Conservation (phyloP, 2,888 invertebrate species). For the Acleris holmiana region DNA sequence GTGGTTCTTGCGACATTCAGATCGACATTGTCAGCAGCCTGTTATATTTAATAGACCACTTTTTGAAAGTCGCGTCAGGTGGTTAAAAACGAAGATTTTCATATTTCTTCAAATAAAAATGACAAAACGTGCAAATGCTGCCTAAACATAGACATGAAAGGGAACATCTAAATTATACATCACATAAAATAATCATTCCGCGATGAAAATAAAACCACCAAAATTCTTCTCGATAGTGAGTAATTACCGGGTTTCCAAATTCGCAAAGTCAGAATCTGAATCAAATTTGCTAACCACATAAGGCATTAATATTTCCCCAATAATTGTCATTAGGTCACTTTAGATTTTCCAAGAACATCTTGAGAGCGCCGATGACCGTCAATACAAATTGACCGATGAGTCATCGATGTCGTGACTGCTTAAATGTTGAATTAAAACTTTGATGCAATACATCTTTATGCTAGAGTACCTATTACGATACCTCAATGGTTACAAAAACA, state of each 20-base stretch:
- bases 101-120: too few species aligned
- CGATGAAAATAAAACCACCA: too few species aligned
- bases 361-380: conserved; percentile 44
- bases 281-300: conserved; percentile 3
- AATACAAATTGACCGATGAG: conserved; percentile 51
- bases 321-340: conserved; percentile 41
- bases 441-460: neutral
- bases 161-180: too few species aligned
- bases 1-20: conserved; percentile 73
- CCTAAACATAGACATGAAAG: too few species aligned
- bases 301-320: conserved; percentile 21
- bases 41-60: conserved; percentile 31
- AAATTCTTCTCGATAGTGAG: too few species aligned
- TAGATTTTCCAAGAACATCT: conserved; percentile 48
- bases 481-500: too few species aligned
- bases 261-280: too few species aligned
- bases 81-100: neutral
- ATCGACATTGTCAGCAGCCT: conserved; percentile 42
- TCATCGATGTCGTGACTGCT: conserved; percentile 47
- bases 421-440: neutral
- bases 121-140: too few species aligned
- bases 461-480: too few species aligned
- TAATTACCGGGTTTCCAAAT: too few species aligned
- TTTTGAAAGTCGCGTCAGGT: conserved; percentile 2
- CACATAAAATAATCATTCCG: too few species aligned